Percentiles rank a stretch among this genome's conserved stretches.
phyloP scores from a whole-genome alignment of 2,113 vertebrate species.

The Actinemys pallida region DNA sequence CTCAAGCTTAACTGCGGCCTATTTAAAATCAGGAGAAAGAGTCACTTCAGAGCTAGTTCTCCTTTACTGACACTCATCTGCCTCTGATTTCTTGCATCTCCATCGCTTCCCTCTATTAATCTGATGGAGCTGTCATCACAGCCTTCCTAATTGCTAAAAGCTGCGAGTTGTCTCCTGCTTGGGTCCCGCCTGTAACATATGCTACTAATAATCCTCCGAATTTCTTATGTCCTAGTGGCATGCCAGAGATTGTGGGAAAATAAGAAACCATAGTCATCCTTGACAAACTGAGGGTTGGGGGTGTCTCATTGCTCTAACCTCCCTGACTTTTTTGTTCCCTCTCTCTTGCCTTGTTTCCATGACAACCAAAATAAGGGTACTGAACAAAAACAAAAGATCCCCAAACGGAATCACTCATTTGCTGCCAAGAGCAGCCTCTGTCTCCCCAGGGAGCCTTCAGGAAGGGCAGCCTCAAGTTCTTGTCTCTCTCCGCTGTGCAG shows the following conservation, averaged over 20 bases:
- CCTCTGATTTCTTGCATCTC: not conserved
- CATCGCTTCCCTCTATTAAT: not conserved
- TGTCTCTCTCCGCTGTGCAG: not conserved
- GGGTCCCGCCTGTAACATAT: slow-evolving; percentile 10
- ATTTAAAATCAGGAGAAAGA: not conserved
- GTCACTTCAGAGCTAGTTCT: not conserved
- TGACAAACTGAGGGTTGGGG: not conserved
- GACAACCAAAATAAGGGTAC: slow-evolving; percentile 21
- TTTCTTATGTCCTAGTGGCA: not conserved
- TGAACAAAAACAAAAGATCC: not conserved
- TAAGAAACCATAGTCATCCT: not conserved
- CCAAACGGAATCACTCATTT: not conserved
- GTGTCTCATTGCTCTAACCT: slow-evolving; percentile 4
- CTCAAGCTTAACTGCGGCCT: not conserved
- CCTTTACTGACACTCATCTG: not conserved
- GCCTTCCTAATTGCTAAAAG: slow-evolving; percentile 30
- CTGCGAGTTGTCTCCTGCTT: not conserved
- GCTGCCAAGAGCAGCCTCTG: slow-evolving; percentile 12
- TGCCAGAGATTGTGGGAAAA: not conserved
- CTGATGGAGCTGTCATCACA: slow-evolving; percentile 17
- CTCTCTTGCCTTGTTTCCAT: slow-evolving; percentile 58
- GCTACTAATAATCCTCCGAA: not conserved
- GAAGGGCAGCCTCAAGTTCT: not conserved
- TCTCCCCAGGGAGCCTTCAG: slow-evolving; percentile 23
- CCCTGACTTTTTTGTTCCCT: slow-evolving; percentile 50